Conservation (phyloP, 2,797 vertebrate genomes). For the Coluber constrictor region DNA sequence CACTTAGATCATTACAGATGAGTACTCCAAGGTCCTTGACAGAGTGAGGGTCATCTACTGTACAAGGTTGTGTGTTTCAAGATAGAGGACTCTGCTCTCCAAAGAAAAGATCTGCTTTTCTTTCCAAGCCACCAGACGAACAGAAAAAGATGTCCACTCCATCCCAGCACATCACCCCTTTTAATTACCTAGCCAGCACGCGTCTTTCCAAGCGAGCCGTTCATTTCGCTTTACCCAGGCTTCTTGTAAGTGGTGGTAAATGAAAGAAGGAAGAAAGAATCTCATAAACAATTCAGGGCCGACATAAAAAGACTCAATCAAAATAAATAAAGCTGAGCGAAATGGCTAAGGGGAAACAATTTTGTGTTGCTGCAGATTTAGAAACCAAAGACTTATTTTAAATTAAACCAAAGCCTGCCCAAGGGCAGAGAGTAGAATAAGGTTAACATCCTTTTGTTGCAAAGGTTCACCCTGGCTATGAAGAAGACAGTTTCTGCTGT, state of each 20-base stretch:
- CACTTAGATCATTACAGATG: too few species aligned
- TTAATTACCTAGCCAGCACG: conserved; percentile 53
- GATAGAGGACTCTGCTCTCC: conserved; percentile 54
- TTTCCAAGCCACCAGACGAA: conserved; percentile 62
- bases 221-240: conserved; percentile 51
- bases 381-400: conserved; percentile 44
- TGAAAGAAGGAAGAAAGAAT: conserved; percentile 1
- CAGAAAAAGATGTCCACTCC: conserved; percentile 55
- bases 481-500: conserved; percentile 18
- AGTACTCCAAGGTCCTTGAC: too few species aligned
- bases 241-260: conserved; percentile 41
- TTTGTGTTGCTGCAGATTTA: conserved; percentile 31
- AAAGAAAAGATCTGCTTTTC: conserved; percentile 42
- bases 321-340: conserved; percentile 51
- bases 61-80: conserved; percentile 6
- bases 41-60: too few species aligned
- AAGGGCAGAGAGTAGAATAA: conserved; percentile 11
- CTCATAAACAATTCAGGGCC: conserved; percentile 40
- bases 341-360: conserved; percentile 49
- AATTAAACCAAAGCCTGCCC: conserved; percentile 33
- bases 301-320: conserved; percentile 50
- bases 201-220: conserved; percentile 49
- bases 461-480: conserved; percentile 36
- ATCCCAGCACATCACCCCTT: conserved; percentile 52
- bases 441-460: conserved; percentile 28